Base-by-base conservation (phyloP, 2,888 invertebrate genomes). In the Melanostoma mellinum region DNA sequence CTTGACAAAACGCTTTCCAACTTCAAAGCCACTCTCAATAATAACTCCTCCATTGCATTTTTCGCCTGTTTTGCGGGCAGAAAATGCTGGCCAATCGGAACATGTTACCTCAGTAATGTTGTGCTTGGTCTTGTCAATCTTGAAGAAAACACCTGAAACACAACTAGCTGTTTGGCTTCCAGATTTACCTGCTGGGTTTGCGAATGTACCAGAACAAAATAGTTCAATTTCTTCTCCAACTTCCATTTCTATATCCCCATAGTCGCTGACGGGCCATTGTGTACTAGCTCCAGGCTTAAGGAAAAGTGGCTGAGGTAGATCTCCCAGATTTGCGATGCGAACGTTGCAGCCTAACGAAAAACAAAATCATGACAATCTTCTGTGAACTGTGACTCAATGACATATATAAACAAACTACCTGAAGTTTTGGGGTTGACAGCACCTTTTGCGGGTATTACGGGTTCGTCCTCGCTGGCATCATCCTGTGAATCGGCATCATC, bases 221-320 rank as follows among this genome's bases (percentile, higher is more conserved):
- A 91, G 86, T 74, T 91, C 91, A 40, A 91, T 87, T 69, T 33
- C 74, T 53, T 87, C 86, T 6, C 89, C 88, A 2, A 76, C 81
- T 6, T 86, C 86, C 9, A 91, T 76, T 46, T 87, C 81, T 69
- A 91, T 80, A 46, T 86, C 85, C 1, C 91, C 91, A 1, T 85
- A 42, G 0, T 65, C 69, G 52, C 88, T 87, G 48, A 90, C 89
- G 44, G 88, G 85, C 87, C 89, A 89, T 76, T 89, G 88, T 33
- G 74, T 63, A 33, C 86, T 78, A 5, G 89, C 88, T 1, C 91
- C 89, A 0, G 92, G 90, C 52, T 88, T 90, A 0, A 94, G 87
- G 86, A 93, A 92, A 4, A 95, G 91, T 0, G 94, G 94, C 87
- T 94, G 94, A 0, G 93, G 93, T 8, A 0, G 9, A 76, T 92